Evolutionary conservation across 2,888 invertebrate genomes (phyloP), one percentile per base, ranked within the genome.

Genomic region (Agonopterix arenella): DNA sequence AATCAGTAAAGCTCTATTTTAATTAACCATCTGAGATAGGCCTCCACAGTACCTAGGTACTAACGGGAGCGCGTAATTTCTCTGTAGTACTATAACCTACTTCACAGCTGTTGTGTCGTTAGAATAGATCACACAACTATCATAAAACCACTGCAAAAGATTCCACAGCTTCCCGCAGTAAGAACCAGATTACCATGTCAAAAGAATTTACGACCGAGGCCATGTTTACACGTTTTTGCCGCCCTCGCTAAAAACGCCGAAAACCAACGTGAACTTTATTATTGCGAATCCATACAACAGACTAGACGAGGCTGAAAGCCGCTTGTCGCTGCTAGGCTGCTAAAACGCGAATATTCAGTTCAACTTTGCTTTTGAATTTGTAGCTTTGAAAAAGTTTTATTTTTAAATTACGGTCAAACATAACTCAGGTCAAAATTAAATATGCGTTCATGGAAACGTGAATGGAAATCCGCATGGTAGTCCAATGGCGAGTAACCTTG

Each of bases 141-240:
- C 28, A 28, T 28, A 28, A 5, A 28, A 28, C 5, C 28, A 28
- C 28, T 28, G 28, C 28, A 28, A 28, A 28, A 28, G 28, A 28
- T 28, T 28, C 5, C 28, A 28, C 28, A 28, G 28, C n/a, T 11
- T 8, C 41, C 10, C 36, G 44, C 18, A 41, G 43, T 45, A 46
- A 51, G 49, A 11, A 45, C 66, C 72, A 74, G 67, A 78, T 79
- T 79, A 77, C 72, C 78, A 80, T 78, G 78, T 79, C 78, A 77
- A 77, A 79, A 78, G 74, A 77, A 76, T 79, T 76, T 73, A 69
- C 68, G 70, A 67, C 55, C 66, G 60, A 54, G 48, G 56, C 61
- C 57, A 56, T 79, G 77, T 77, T 76, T 74, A 76, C 78, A 73
- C 71, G 64, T 70, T 77, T 68, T 28, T 62, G 68, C 65, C 60